These are phyloP conservation scores for Pseudochirops corinnae DNA, from an alignment of 2,797 vertebrate species.

Conservation along the genomic window DNA sequence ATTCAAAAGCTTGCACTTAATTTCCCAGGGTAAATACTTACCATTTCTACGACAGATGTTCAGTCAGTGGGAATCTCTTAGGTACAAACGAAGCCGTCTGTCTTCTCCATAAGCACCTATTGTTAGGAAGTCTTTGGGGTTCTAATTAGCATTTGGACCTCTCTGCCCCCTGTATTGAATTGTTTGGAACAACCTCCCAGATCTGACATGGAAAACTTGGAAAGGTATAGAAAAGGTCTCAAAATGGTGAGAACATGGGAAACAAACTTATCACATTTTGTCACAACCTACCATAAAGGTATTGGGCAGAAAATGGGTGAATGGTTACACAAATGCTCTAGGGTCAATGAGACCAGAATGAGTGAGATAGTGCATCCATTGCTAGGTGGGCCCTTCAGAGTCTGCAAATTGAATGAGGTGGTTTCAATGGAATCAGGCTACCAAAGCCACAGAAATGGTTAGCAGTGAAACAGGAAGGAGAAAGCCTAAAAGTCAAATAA, in stretches of 20 bases:
- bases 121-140: slow-evolving; percentile 31
- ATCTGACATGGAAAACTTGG: not conserved
- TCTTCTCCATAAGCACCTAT: slow-evolving; percentile 6
- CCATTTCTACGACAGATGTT: slow-evolving; percentile 43
- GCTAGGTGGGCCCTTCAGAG: not conserved
- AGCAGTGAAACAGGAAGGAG: not conserved
- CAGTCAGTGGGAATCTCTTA: slow-evolving; percentile 15
- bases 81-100: slow-evolving; percentile 44
- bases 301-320: not conserved
- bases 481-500: not conserved
- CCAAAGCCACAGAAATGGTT: not conserved
- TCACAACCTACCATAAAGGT: not conserved
- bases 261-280: not conserved
- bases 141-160: slow-evolving; percentile 41
- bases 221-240: not conserved
- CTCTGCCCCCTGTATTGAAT: not conserved
- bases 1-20: slow-evolving; percentile 25
- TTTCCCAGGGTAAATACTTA: slow-evolving; percentile 38
- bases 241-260: slow-evolving; percentile 1
- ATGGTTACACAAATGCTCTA: not conserved
- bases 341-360: not conserved
- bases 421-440: not conserved
- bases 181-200: not conserved
- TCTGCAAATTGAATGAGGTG: not conserved
- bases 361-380: not conserved